phyloP scores from a whole-genome alignment of 92 coral and sea anemone genomes.

The Epizoanthus ramosus region DNA sequence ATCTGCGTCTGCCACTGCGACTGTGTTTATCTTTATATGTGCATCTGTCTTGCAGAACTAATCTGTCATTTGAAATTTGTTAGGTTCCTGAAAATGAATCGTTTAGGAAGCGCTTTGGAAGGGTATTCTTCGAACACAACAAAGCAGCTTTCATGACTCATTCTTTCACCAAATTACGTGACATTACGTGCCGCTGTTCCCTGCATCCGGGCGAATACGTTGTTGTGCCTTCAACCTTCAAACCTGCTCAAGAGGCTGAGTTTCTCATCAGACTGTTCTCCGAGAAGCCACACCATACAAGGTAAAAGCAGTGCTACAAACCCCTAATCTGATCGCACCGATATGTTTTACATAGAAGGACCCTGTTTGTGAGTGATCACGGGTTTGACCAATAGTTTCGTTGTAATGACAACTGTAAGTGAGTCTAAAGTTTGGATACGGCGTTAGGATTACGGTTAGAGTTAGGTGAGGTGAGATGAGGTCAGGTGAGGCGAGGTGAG shows the following conservation, averaged over 20 bases:
- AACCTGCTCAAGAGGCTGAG: slow-evolving; percentile 75
- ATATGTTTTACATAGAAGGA: too few relatives aligned
- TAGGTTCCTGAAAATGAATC: slow-evolving; percentile 32
- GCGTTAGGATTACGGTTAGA: too few relatives aligned
- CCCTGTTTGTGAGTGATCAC: too few relatives aligned
- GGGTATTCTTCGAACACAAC: slow-evolving; percentile 77
- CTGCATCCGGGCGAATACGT: slow-evolving; percentile 76
- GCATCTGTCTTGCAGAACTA: slow-evolving; percentile 11
- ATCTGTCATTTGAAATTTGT: too few relatives aligned
- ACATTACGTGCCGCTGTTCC: slow-evolving; percentile 74
- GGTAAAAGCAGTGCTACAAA: slow-evolving; percentile 35
- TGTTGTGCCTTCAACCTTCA: slow-evolving; percentile 80
- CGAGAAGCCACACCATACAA: slow-evolving; percentile 76
- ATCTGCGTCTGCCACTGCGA: not conserved
- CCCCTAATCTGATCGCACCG: too few relatives aligned
- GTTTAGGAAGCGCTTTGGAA: slow-evolving; percentile 51
- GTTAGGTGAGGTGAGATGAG: too few relatives aligned
- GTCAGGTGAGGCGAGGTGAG: too few relatives aligned
- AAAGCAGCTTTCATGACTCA: slow-evolving; percentile 80
- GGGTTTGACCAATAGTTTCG: too few relatives aligned
- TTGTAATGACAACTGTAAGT: too few relatives aligned
- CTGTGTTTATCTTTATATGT: not conserved
- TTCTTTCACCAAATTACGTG: slow-evolving; percentile 80
- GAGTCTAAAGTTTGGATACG: too few relatives aligned
- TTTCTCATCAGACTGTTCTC: slow-evolving; percentile 80